A percentile compares a stretch with the other conserved stretches of the same genome.
Conservation (phyloP, 1,140 invertebrate species). For the Laupala kohalensis region DNA sequence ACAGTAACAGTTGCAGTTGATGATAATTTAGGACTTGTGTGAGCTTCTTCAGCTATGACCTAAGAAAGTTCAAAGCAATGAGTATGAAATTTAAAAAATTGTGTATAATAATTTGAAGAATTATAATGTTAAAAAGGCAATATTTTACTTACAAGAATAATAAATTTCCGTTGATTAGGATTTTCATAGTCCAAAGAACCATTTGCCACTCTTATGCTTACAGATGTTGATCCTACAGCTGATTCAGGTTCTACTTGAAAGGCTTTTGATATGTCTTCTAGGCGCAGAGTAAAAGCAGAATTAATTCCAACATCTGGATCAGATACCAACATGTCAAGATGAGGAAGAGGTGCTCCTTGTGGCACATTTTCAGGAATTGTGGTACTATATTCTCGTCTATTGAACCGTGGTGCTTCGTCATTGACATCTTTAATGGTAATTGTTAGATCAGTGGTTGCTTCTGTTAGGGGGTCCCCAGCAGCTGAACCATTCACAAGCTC, state of each 20-base stretch:
- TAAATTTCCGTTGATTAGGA: conserved; percentile 82
- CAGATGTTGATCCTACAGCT: conserved; percentile 64
- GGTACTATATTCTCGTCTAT: conserved; percentile 64
- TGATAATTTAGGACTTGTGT: conserved; percentile 57
- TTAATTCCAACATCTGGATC: conserved; percentile 75
- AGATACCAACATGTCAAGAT: conserved; percentile 71
- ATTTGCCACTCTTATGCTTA: conserved; percentile 68
- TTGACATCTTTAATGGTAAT: conserved; percentile 86
- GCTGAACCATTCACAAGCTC: conserved; percentile 60
- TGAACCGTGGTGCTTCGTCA: conserved; percentile 79
- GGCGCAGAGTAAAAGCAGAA: conserved; percentile 58
- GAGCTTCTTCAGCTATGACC: conserved; percentile 70
- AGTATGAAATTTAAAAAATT: conserved; percentile 6
- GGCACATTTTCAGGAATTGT: conserved; percentile 70
- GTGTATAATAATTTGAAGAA: neutral
- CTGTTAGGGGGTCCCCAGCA: conserved; percentile 48
- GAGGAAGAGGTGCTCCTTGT: conserved; percentile 63
- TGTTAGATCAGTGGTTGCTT: conserved; percentile 53
- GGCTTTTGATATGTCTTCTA: conserved; percentile 65
- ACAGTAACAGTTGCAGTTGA: conserved; percentile 80
- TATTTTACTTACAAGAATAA: conserved; percentile 51
- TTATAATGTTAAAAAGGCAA: neutral
- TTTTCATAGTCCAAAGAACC: conserved; percentile 78
- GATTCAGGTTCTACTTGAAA: conserved; percentile 70
- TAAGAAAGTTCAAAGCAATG: conserved; percentile 24